phyloP scores from a whole-genome alignment of 2,797 vertebrate genomes.

The Eospalax fontanierii region DNA sequence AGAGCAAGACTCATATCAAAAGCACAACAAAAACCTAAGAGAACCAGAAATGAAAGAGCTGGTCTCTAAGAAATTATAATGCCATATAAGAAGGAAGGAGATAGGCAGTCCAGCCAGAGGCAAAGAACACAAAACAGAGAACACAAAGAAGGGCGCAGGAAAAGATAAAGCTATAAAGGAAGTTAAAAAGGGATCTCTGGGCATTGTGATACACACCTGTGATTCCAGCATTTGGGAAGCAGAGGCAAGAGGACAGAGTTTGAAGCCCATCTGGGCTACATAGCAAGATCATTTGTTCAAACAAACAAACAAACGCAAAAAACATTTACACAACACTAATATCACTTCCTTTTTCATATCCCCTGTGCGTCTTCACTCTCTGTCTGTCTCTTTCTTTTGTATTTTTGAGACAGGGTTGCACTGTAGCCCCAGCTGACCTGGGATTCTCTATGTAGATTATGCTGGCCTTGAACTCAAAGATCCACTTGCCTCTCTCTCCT shows the following conservation, averaged over 20 bases:
- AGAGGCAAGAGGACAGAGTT: background rate
- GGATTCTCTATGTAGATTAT: no score
- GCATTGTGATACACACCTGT: background rate
- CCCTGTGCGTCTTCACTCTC: background rate
- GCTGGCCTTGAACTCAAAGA: no score
- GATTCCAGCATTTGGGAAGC: background rate
- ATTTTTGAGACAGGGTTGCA: no score
- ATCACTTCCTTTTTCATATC: background rate
- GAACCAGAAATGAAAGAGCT: no score
- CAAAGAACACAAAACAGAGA: background rate
- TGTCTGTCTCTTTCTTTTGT: no score
- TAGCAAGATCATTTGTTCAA: background rate
- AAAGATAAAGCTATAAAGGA: conserved; percentile 29
- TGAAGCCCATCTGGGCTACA: background rate
- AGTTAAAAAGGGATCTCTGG: background rate
- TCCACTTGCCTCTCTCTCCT: no score
- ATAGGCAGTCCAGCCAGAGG: background rate
- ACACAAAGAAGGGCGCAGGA: background rate
- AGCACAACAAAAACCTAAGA: no score
- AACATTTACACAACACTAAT: background rate
- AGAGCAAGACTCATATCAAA: no score
- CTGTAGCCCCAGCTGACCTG: no score
- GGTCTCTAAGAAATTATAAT: no score
- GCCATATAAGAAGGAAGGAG: no score
- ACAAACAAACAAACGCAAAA: background rate